Base-by-base conservation (phyloP, 2,113 vertebrate species). In the Aldabrachelys gigantea region DNA sequence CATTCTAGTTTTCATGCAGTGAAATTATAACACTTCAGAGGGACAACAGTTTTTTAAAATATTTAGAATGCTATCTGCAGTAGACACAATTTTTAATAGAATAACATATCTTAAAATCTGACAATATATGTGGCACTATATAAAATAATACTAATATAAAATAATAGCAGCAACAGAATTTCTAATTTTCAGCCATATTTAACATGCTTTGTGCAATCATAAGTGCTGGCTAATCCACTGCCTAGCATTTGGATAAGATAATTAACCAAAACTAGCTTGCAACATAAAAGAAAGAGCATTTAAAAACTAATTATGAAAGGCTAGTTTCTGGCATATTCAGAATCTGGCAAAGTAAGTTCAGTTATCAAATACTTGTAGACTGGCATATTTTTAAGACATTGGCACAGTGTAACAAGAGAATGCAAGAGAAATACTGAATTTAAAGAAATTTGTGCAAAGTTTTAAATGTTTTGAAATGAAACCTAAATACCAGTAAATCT, bases 291-390 rank as follows among this genome's bases (percentile, higher is more conserved):
- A 35, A 84, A 31, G 82, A 47, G 52, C 9, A 1, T 44, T 90
- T 84, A 19, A 87, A 88, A 93, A 88, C 35, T 27, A 88, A 31
- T 83, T 86, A 80, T 21, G 92, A 90, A 94, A 16, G 0, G 49
- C 52, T 6, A 24, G 16, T 50, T 93, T 84, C 49, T 89, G 47
- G 82, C 88, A 1, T 1, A 90, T 47, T 76, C 6, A 44, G 2
- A 89, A 79, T 75, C 89, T 78, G 91, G 83, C 50, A 94, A 93
- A 95, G 92, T 16, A 84, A 92, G 83, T 49, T 13, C 17, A 4
- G 11, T n/a, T 82, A 85, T 94, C 57, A 78, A 85, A 79, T 56
- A 78, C 3, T 21, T 5, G 78, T 62, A 87, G 50, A 41, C 54
- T 87, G 82, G 69, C 65, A 80, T 76, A 13, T 83, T 59, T 72